Evolutionary conservation across 2,888 invertebrate species (phyloP).

Genomic region (Autographa pulchrina): DNA sequence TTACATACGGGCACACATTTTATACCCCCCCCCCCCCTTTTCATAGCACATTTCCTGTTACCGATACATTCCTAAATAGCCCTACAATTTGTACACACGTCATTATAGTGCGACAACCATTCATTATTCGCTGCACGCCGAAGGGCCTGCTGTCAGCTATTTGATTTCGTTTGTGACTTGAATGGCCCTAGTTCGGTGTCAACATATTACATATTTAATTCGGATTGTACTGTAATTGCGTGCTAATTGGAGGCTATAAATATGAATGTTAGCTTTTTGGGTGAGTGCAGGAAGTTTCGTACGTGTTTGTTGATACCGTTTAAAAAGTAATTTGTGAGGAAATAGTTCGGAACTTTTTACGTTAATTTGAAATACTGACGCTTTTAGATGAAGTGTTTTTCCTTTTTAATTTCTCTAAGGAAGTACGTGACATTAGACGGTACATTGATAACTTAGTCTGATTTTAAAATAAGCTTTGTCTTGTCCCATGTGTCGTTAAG

Average conservation of each 20-base stretch:
- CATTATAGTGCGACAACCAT: constrained; percentile 69
- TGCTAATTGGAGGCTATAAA: constrained; percentile 21
- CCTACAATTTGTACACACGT: constrained; percentile 69
- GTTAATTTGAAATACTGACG: too few relatives aligned
- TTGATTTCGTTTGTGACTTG: constrained; percentile 48
- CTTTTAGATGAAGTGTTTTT: too few relatives aligned
- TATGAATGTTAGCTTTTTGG: constrained; percentile 31
- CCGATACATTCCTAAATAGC: constrained; percentile 64
- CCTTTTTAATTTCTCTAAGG: too few relatives aligned
- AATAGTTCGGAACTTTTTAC: too few relatives aligned
- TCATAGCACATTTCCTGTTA: constrained; percentile 57
- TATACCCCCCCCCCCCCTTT: constrained; percentile 43
- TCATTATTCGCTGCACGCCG: constrained; percentile 65
- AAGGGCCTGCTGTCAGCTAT: constrained; percentile 43
- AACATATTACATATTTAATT: constrained; percentile 51
- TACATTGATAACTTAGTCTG: too few relatives aligned
- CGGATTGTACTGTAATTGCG: constrained; percentile 27
- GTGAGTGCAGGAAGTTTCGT: neutral
- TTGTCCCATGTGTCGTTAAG: constrained; percentile 4
- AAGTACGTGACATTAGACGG: too few relatives aligned
- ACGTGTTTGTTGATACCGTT: neutral
- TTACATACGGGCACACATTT: constrained; percentile 61
- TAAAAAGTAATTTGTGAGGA: neutral
- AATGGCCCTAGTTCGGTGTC: constrained; percentile 47
- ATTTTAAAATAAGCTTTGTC: too few relatives aligned